Conservation (phyloP, 2,113 vertebrate species). For the Caretta caretta region DNA sequence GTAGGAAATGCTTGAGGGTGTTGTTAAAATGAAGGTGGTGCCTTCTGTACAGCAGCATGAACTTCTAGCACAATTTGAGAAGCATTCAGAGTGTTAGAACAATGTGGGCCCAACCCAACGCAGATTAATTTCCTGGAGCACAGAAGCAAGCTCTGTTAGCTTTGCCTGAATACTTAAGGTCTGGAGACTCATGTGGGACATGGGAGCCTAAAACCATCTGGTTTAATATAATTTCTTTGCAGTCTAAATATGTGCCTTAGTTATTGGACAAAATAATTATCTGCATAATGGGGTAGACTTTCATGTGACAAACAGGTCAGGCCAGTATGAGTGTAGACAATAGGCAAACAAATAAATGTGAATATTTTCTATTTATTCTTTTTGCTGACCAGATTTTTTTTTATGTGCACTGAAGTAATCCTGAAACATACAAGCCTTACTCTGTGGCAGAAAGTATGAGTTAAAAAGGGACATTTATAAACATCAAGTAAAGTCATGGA, state of each 20-base stretch:
- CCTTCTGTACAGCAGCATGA: neutral
- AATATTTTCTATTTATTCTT: neutral
- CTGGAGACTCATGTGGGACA: neutral
- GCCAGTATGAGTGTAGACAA: neutral
- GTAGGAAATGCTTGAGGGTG: neutral
- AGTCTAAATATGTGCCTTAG: neutral
- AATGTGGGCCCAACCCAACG: neutral
- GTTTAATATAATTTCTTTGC: neutral
- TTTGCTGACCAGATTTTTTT: neutral
- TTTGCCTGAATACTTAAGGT: neutral
- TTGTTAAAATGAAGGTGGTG: neutral
- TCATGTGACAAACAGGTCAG: neutral
- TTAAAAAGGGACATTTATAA: neutral
- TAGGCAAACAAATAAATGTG: neutral
- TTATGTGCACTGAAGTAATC: neutral
- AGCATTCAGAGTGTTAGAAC: neutral
- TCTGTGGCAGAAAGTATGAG: neutral
- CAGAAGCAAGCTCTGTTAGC: neutral
- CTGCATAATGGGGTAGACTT: neutral
- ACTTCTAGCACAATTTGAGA: neutral
- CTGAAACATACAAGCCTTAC: neutral
- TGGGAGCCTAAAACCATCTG: neutral
- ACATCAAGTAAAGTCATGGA: constrained; percentile 8
- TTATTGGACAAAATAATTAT: neutral
- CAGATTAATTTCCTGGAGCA: neutral